phyloP scores from a whole-genome alignment of 1,140 invertebrate genomes.

The Oedothorax gibbosus region DNA sequence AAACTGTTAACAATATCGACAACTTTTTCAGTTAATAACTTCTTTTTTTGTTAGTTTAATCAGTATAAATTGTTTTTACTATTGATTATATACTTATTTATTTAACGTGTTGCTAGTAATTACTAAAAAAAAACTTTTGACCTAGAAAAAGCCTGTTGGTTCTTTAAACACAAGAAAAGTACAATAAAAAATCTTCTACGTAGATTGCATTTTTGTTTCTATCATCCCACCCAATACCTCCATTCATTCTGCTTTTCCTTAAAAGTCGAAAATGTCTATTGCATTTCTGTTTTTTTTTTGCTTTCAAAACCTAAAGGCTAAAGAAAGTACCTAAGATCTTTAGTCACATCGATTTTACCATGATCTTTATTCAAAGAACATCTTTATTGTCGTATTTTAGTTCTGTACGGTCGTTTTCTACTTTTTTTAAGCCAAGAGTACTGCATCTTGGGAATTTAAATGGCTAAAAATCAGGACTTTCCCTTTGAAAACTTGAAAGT shows the following conservation, averaged over 20 bases:
- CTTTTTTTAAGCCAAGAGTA: constrained; percentile 9
- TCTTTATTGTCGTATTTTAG: constrained; percentile 30
- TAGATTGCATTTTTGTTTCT: constrained; percentile 12
- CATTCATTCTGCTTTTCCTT: not conserved
- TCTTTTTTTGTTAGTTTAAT: too few species aligned
- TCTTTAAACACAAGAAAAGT: too few species aligned
- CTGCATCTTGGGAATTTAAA: constrained; percentile 47
- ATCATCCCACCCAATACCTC: constrained; percentile 2
- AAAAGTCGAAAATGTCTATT: not conserved
- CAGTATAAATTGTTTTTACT: too few species aligned
- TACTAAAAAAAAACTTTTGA: too few species aligned
- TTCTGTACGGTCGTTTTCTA: not conserved
- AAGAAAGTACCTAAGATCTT: constrained; percentile 17
- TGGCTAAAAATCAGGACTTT: constrained; percentile 22
- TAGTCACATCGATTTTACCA: constrained; percentile 46
- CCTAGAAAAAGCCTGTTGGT: too few species aligned
- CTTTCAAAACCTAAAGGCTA: not conserved
- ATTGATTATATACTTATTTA: too few species aligned
- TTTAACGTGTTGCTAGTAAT: too few species aligned
- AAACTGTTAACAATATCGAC: too few species aligned
- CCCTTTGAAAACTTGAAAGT: constrained; percentile 1
- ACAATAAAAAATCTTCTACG: not conserved
- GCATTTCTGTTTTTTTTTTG: not conserved
- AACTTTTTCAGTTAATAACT: too few species aligned
- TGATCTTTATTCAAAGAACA: constrained; percentile 49